These are phyloP conservation scores for Drosophila picticornis DNA, from an alignment of 2,888 invertebrate genomes.

Conservation along the genomic window DNA sequence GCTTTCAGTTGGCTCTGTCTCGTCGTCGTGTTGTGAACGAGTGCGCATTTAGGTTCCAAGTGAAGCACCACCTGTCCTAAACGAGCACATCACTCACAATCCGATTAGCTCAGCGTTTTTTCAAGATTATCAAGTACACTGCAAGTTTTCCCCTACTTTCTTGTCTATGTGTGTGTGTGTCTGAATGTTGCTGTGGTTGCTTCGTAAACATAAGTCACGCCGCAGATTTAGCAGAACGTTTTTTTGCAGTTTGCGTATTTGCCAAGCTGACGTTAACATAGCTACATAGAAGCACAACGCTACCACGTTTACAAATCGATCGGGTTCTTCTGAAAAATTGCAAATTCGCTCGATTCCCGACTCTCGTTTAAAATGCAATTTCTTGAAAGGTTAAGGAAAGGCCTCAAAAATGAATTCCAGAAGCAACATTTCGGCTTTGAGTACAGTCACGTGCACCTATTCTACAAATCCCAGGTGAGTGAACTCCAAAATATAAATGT, in stretches of 20 bases:
- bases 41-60: slow-evolving; percentile 15
- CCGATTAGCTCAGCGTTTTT: slow-evolving; percentile 15
- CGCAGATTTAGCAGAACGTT: slow-evolving; percentile 18
- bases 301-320: neutral
- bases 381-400: slow-evolving; percentile 73
- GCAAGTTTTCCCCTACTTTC: neutral
- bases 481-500: neutral
- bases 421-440: slow-evolving; percentile 82
- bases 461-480: slow-evolving; percentile 84
- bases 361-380: slow-evolving; percentile 70
- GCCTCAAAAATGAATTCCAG: slow-evolving; percentile 78
- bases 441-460: slow-evolving; percentile 80
- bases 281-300: neutral
- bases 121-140: slow-evolving; percentile 37
- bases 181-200: slow-evolving; percentile 12
- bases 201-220: slow-evolving; percentile 37
- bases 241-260: neutral
- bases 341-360: neutral
- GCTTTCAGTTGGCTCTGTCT: slow-evolving; percentile 47
- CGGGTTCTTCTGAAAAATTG: neutral
- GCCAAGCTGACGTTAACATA: slow-evolving; percentile 11
- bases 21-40: slow-evolving; percentile 51
- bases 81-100: neutral
- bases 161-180: slow-evolving; percentile 15
- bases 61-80: slow-evolving; percentile 10